Evolutionary conservation across 2,888 invertebrate genomes (phyloP), one percentile per base, ranked within the genome.

Genomic region (Mythimna vitellina): DNA sequence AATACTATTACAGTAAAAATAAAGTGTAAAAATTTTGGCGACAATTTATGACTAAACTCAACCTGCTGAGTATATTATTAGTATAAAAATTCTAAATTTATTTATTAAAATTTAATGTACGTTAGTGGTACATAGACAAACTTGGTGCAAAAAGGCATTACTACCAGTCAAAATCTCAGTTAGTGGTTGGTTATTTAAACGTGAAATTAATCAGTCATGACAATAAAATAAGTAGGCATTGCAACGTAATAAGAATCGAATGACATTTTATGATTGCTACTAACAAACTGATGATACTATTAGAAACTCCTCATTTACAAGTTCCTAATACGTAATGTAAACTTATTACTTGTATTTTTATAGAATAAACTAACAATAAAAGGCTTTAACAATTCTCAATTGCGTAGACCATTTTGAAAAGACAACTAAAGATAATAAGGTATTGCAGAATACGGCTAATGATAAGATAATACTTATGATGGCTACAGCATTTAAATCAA

Each of bases 181-280:
- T 46, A 17, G 5, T 46, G 6, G 6, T 46, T 7, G 17, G 17
- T 42, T 4, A 42, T 42, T 42, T 14, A 42, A 42, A 42, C 42
- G 0, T 17, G n/a, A 56, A 32, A 66, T 62, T 49, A 49, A 62
- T 29, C 12, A 65, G 10, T 57, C 65, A 12, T 25, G 29, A 61
- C 29, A 51, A 53, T 53, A 22, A 53, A 60, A 57, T 38, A n/a
- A 65, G 38, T 65, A 20, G 75, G 53, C 35, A 56, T 61, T 46
- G 12, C 35, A 49, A 49, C 29, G 25, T 53, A 74, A 62, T 20
- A 25, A 42, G 25, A 20, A 32, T 80, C 58, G 22, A 65, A 62
- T 65, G 65, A 42, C 8, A 61, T 46, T 67, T 57, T 49, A 65
- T 58, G 62, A 65, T 64, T 51, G 20, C 64, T 63, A 61, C 38